Conservation (phyloP, 1,140 invertebrate genomes). For the Papilio xuthus region DNA sequence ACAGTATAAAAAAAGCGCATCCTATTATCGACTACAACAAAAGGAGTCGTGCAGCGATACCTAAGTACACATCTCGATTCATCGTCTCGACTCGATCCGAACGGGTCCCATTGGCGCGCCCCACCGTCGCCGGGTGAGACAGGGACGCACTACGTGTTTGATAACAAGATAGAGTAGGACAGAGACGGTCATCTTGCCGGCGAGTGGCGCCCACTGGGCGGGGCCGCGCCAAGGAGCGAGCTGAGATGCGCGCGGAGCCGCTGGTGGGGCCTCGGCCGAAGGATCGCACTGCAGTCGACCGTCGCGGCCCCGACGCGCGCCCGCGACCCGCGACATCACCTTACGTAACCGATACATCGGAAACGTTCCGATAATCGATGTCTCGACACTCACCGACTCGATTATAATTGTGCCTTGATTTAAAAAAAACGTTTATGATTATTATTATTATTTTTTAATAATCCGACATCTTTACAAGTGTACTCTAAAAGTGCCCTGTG, state of each 20-base stretch:
- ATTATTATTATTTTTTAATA: conserved; percentile 40
- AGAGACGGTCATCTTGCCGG: conserved; percentile 75
- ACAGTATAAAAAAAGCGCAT: conserved; percentile 76
- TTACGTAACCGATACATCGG: conserved; percentile 76
- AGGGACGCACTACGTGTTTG: conserved; percentile 55
- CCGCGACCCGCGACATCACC: conserved; percentile 60
- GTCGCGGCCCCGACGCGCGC: conserved; percentile 71
- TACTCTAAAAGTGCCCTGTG: conserved; percentile 47
- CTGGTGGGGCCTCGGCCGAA: conserved; percentile 74
- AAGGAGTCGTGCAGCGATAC: conserved; percentile 80
- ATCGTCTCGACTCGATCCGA: conserved; percentile 80
- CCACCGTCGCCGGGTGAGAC: conserved; percentile 74
- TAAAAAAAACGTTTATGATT: conserved; percentile 41
- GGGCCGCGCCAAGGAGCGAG: conserved; percentile 77
- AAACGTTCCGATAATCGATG: conserved; percentile 72
- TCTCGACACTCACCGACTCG: conserved; percentile 17
- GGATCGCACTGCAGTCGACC: conserved; percentile 79
- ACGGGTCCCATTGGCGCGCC: conserved; percentile 79
- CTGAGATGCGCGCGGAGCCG: conserved; percentile 75
- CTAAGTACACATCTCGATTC: conserved; percentile 81
- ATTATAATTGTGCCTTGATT: conserved; percentile 47
- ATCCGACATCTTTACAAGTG: conserved; percentile 52
- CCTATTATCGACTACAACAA: conserved; percentile 81
- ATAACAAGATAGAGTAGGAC: conserved; percentile 62
- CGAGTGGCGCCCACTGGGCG: conserved; percentile 80